Percentiles rank a stretch among this genome's conserved stretches.
Evolutionary conservation across 2,113 vertebrate species (phyloP).

Genomic region (Triplophysa rosa): DNA sequence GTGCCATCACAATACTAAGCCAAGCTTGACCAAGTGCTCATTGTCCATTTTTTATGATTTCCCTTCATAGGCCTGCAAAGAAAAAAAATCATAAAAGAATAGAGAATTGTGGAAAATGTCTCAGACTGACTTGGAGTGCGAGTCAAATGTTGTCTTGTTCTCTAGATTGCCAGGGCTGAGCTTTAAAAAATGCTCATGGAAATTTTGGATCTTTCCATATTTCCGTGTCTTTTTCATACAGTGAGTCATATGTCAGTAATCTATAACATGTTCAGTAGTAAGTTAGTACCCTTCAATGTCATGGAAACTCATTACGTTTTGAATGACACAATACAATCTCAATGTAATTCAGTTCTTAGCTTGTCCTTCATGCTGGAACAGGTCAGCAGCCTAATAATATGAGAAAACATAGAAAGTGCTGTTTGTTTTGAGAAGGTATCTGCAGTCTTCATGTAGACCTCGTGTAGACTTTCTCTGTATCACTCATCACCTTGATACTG

Average conservation of each 20-base stretch:
- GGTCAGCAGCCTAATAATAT: background rate
- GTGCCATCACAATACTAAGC: background rate
- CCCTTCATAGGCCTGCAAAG: constrained; percentile 1
- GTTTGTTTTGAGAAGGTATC: background rate
- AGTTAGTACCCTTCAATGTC: background rate
- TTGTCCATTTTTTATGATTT: constrained; percentile 7
- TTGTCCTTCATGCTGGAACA: background rate
- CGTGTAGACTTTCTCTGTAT: background rate
- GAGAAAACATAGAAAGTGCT: background rate
- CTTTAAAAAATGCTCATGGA: constrained; percentile 16
- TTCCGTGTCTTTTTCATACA: background rate
- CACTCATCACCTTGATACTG: constrained; percentile 3
- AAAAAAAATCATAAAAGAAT: background rate
- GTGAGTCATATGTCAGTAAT: background rate
- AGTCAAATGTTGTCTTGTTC: constrained; percentile 29
- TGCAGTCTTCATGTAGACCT: background rate
- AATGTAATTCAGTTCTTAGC: background rate
- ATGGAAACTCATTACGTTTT: background rate
- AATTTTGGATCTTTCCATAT: background rate
- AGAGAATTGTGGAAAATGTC: background rate
- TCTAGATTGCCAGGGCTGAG: constrained; percentile 7
- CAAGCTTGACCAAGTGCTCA: constrained; percentile 14
- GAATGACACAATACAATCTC: background rate
- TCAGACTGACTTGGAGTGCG: background rate
- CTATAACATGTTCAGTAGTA: background rate